Conservation (phyloP, 2,888 invertebrate genomes). For the Dusona sp. region DNA sequence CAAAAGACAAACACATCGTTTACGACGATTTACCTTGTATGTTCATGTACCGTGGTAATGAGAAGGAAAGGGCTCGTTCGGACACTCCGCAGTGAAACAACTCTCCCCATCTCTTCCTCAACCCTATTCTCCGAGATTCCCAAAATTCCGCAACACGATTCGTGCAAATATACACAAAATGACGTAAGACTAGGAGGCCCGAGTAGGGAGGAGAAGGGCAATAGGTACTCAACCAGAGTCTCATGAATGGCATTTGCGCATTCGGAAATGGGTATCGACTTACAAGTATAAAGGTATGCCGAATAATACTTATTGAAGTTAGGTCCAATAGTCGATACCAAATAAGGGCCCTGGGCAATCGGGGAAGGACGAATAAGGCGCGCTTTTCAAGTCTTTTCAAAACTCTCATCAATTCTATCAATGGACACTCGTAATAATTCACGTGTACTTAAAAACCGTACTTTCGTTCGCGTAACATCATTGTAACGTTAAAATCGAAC, state of each 20-base stretch:
- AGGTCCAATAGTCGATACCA: not conserved
- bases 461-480: too few relatives aligned
- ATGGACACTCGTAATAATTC: too few relatives aligned
- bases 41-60: not conserved
- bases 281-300: not conserved
- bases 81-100: constrained; percentile 13
- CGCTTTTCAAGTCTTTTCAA: too few relatives aligned
- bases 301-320: constrained; percentile 32
- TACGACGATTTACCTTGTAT: not conserved
- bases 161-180: not conserved
- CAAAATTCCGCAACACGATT: not conserved
- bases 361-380: too few relatives aligned
- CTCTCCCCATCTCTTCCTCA: not conserved
- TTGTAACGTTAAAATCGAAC: too few relatives aligned
- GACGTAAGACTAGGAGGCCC: not conserved
- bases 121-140: not conserved
- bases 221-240: not conserved
- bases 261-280: constrained; percentile 36
- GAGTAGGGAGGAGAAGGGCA: not conserved
- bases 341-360: not conserved
- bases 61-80: constrained; percentile 14
- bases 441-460: too few relatives aligned
- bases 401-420: too few relatives aligned
- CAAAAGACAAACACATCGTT: not conserved
- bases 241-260: constrained; percentile 9